Evolutionary conservation across 92 coral and sea anemone species (phyloP).

Genomic region (Blastomussa wellsi): DNA sequence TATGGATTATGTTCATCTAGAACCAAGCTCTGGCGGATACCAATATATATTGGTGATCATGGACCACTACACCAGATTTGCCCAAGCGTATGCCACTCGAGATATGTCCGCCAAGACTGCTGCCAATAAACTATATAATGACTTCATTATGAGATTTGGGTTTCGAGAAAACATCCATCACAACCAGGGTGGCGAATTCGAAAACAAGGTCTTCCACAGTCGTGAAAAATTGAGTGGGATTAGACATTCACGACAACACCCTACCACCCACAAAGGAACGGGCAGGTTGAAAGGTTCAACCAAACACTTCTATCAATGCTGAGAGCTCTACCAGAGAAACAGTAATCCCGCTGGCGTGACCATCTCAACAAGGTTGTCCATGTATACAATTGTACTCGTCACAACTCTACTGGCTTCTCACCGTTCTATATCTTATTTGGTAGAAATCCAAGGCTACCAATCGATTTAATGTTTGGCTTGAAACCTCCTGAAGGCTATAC

Average conservation of each 20-base stretch:
- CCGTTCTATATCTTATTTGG: conserved; percentile 65
- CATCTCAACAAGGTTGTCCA: conserved; percentile 67
- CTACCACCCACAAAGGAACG: conserved; percentile 59
- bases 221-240: conserved; percentile 64
- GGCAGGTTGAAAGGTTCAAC: conserved; percentile 59
- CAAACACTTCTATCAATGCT: conserved; percentile 66
- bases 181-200: conserved; percentile 66
- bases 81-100: too few relatives aligned
- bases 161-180: conserved; percentile 52
- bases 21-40: conserved; percentile 40
- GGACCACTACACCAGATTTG: too few relatives aligned
- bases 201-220: conserved; percentile 59
- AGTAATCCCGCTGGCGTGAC: conserved; percentile 72
- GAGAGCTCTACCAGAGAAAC: conserved; percentile 48
- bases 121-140: conserved; percentile 51
- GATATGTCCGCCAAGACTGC: conserved; percentile 49
- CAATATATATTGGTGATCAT: conserved; percentile 51
- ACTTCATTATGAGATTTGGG: conserved; percentile 50
- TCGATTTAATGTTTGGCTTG: too few relatives aligned
- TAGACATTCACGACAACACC: conserved; percentile 56
- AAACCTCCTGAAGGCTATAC: conserved; percentile 56
- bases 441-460: too few relatives aligned
- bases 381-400: conserved; percentile 66
- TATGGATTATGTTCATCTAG: conserved; percentile 50
- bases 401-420: conserved; percentile 69